These are phyloP conservation scores for Galbula dea DNA, from an alignment of 2,113 vertebrate species.

Conservation along the genomic window DNA sequence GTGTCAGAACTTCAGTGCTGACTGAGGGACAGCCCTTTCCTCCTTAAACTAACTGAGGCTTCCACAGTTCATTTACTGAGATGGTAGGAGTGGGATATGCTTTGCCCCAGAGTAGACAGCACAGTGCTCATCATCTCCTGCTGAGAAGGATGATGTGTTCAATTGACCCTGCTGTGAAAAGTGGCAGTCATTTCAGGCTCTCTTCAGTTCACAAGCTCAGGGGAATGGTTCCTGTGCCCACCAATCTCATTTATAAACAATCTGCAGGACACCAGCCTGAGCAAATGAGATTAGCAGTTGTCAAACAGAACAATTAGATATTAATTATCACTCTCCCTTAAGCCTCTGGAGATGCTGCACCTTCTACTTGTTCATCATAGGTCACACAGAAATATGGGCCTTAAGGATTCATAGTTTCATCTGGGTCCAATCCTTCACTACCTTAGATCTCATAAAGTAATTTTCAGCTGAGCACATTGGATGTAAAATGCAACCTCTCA, in stretches of 20 bases:
- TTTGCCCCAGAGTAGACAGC: conserved; percentile 2
- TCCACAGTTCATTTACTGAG: background rate
- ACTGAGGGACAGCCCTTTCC: background rate
- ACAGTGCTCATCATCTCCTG: conserved; percentile 8
- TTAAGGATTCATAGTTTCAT: conserved; percentile 8
- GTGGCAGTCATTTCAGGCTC: conserved; percentile 31
- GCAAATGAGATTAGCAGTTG: conserved; percentile 19
- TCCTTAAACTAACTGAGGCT: background rate
- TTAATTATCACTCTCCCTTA: conserved; percentile 1
- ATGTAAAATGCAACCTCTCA: conserved; percentile 13
- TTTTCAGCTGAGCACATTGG: conserved; percentile 3
- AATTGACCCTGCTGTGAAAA: conserved; percentile 50
- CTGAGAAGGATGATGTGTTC: conserved; percentile 40
- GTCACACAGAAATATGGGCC: conserved; percentile 3
- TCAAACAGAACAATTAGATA: background rate
- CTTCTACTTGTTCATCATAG: background rate
- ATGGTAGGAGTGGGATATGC: background rate
- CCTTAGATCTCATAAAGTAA: background rate
- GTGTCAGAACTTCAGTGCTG: background rate
- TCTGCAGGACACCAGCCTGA: background rate
- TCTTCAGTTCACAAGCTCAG: conserved; percentile 20
- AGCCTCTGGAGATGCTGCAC: background rate
- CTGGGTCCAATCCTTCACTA: conserved; percentile 38
- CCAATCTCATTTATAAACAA: conserved; percentile 41
- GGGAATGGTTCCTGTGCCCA: conserved; percentile 45